A percentile compares a stretch with the other conserved stretches of the same genome.
These are phyloP conservation scores for Ischnura elegans DNA, from an alignment of 2,888 invertebrate species.

Conservation along the genomic window DNA sequence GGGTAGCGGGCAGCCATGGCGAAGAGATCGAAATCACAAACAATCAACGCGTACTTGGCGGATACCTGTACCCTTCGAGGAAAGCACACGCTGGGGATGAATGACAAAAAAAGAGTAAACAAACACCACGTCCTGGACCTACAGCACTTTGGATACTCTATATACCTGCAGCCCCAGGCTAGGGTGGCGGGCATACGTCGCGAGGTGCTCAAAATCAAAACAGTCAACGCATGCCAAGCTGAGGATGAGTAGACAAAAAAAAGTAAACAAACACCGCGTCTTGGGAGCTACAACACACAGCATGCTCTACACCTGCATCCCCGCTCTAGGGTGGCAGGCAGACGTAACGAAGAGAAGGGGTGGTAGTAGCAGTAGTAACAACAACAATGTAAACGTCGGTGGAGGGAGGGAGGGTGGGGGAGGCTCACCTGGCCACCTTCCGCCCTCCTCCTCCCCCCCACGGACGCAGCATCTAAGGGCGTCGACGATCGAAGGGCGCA, in stretches of 20 bases:
- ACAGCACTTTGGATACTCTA: neutral
- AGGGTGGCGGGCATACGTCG: too few relatives aligned
- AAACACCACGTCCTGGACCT: neutral
- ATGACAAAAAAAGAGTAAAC: neutral
- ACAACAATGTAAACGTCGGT: neutral
- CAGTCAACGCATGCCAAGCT: too few relatives aligned
- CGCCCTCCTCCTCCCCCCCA: conserved; percentile 66
- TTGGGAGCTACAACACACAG: too few relatives aligned
- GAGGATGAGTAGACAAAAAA: too few relatives aligned
- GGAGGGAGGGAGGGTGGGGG: neutral
- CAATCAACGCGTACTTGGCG: too few relatives aligned
- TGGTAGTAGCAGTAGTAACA: too few relatives aligned
- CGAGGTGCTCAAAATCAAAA: too few relatives aligned
- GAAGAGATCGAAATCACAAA: too few relatives aligned
- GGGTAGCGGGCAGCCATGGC: too few relatives aligned
- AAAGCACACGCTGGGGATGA: neutral
- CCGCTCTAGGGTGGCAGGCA: neutral
- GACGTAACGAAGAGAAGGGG: conserved; percentile 1
- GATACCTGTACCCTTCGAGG: too few relatives aligned
- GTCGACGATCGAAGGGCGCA: conserved; percentile 66
- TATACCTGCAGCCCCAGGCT: too few relatives aligned
- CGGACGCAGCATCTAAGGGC: conserved; percentile 66
- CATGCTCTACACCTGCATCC: neutral
- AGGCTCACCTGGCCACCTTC: conserved; percentile 62
- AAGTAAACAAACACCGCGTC: too few relatives aligned